phyloP scores from a whole-genome alignment of 1,140 invertebrate genomes.

The Apolygus lucorum region DNA sequence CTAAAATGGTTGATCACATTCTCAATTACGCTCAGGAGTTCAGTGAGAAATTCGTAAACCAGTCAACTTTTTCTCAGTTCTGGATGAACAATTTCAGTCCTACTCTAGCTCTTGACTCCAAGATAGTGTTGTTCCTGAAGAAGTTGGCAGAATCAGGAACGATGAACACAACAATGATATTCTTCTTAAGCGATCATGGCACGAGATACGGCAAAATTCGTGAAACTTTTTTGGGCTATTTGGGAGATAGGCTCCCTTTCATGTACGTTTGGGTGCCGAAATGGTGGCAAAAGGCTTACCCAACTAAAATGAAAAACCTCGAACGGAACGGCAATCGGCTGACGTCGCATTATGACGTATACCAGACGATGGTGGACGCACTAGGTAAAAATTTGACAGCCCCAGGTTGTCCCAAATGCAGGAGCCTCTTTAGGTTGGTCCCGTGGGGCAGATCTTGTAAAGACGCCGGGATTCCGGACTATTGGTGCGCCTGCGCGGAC shows the following conservation, averaged over 20 bases:
- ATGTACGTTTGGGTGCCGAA: constrained; percentile 63
- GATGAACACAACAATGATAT: constrained; percentile 57
- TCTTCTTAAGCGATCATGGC: constrained; percentile 88
- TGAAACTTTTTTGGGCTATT: constrained; percentile 69
- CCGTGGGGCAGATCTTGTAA: constrained; percentile 55
- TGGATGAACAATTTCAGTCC: constrained; percentile 67
- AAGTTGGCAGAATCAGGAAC: constrained; percentile 47
- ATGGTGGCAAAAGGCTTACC: constrained; percentile 55
- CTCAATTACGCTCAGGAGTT: too few species aligned
- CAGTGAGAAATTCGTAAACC: constrained; percentile 43
- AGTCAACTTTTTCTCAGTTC: constrained; percentile 63
- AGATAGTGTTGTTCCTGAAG: constrained; percentile 48
- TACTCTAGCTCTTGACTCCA: constrained; percentile 54
- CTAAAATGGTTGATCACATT: too few species aligned
- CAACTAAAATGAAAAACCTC: constrained; percentile 55
- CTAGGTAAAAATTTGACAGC: constrained; percentile 32
- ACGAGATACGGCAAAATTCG: constrained; percentile 74
- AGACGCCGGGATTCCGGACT: constrained; percentile 56
- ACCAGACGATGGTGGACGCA: constrained; percentile 54
- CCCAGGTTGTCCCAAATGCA: constrained; percentile 51
- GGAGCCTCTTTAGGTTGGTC: constrained; percentile 55
- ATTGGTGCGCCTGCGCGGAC: constrained; percentile 46
- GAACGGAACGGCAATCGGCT: constrained; percentile 61
- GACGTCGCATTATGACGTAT: constrained; percentile 76
- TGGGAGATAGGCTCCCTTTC: constrained; percentile 84